Evolutionary conservation across 2,888 invertebrate genomes (phyloP), one percentile per base, ranked within the genome.

Genomic region (Ctenicera cuprea): DNA sequence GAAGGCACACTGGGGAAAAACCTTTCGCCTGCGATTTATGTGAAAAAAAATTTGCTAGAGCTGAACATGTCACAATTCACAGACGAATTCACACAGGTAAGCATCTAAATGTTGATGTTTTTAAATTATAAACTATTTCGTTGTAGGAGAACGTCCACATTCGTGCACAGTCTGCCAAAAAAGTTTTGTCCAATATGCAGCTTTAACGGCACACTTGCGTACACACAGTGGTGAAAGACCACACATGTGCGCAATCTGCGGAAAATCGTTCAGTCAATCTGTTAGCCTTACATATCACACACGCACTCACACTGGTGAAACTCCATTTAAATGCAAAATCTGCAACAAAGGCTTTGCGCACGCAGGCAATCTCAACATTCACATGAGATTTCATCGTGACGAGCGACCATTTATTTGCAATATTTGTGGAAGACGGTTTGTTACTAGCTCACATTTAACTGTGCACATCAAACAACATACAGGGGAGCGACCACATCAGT

Each of bases 401-500:
- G 83, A 83, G 66, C 77, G 84, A 3, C 82, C 81, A 0, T 83
- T 81, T 65, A 68, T 64, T 0, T 85, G 85, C 67, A 76, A 78
- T 16, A 66, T 81, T 14, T 85, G 85, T 68, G 80, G 80, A 9
- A 79, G 79, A 69, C 77, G 76, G 12, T 86, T 86, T 67, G 81
- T 83, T 8, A 85, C 84, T 5, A 83, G 79, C 54, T 83, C 83
- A 0, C 85, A 86, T 76, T 76, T 86, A 22, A 79, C 80, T 38
- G 80, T 82, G 5, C 86, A 86, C 66, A 62, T 82, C 1, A 83
- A 83, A 65, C 81, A 82, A 48, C 86, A 86, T 69, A 79, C 78
- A 3, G 85, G 84, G 0, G 81, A 82, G 26, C 82, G 80, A 41
- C 79, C 82, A 9, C 80, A 83, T 73, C 74, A 77, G 30, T 91